Conservation (phyloP, 37 sponge, comb jelly and placozoan species). For the Dysidea cf. avara region DNA sequence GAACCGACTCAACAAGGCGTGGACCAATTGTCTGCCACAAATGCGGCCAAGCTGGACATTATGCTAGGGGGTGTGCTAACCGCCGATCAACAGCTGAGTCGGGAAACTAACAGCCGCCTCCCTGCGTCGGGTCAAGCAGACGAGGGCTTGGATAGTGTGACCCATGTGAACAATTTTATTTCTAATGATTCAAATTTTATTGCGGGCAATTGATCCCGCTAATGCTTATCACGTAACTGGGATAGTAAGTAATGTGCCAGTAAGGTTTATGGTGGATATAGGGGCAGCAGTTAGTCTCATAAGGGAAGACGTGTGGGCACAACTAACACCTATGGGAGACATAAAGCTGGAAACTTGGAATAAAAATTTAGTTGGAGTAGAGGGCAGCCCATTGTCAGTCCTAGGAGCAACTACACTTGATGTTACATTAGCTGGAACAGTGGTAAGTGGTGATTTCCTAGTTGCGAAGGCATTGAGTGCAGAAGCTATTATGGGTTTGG, state of each 20-base stretch:
- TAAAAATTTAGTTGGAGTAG: conserved; percentile 3
- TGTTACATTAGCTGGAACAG: background rate
- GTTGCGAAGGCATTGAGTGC: background rate
- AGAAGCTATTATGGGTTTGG: conserved; percentile 2
- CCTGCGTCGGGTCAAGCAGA: background rate
- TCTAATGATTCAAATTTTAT: background rate
- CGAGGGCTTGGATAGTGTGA: too few relatives aligned
- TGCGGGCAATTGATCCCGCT: background rate
- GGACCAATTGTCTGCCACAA: background rate
- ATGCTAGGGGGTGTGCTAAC: background rate
- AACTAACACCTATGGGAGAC: background rate
- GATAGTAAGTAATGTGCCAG: background rate
- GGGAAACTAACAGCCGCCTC: background rate
- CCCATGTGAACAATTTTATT: too few relatives aligned
- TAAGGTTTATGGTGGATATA: conserved; percentile 3
- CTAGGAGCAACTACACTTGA: conserved; percentile 1
- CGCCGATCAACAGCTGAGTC: background rate
- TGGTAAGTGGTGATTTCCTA: background rate
- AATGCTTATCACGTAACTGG: background rate
- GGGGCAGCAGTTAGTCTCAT: conserved; percentile 12
- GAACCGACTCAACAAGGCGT: background rate
- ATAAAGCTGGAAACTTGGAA: background rate
- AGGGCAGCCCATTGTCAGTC: background rate
- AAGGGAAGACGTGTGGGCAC: background rate
- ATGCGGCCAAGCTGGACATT: background rate